Base-by-base conservation (phyloP, 2,797 vertebrate genomes). In the Hylomyscus alleni region DNA sequence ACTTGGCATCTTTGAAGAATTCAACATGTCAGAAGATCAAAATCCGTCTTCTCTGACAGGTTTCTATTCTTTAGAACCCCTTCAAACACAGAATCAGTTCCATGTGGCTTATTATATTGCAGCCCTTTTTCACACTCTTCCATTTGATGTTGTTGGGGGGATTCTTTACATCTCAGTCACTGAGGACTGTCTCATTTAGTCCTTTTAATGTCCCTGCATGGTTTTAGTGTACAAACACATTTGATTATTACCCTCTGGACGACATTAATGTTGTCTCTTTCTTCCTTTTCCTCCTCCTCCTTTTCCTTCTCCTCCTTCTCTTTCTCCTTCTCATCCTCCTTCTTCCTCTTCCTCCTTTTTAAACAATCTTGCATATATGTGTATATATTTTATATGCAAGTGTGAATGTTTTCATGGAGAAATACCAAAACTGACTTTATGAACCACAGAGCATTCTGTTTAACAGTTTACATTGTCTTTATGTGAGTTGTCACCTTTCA, bases 401-500 rank as follows among this genome's bases (percentile, higher is more conserved):
- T 37, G 11, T 95, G 29, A 20, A 14, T 80, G 58, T 84, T 95
- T 95, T 93, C 83, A 56, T 80, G 40, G n/a, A 19, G 58, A 37
- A 40, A 52, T 58, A 82, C 26, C 47, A 78, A 31, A 15, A 58
- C 17, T 26, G 34, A 83, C 19, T 96, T 78, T 54, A 47, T 90
- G 58, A 44, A 60, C 31, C 44, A 40, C 20, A 83, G 6, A 14
- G 17, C 37, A 76, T 88, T 93, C n/a, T 13, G 47, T 77, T 69
- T 78, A 82, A 56, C 54, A 72, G 1, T 72, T 82, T 40, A 29
- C 31, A 17, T 56, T 75, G 47, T 69, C 26, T 67, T 96, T 83
- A 69, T 52, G 62, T 80, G 37, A 93, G 37, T 26, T 31, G 34
- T 69, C 47, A 58, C 6, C 29, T 73, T 86, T 90, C 37, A 88